Percentiles rank a stretch among this genome's conserved stretches.
Conservation (phyloP, 1,140 invertebrate species). For the Solenopsis invicta region DNA sequence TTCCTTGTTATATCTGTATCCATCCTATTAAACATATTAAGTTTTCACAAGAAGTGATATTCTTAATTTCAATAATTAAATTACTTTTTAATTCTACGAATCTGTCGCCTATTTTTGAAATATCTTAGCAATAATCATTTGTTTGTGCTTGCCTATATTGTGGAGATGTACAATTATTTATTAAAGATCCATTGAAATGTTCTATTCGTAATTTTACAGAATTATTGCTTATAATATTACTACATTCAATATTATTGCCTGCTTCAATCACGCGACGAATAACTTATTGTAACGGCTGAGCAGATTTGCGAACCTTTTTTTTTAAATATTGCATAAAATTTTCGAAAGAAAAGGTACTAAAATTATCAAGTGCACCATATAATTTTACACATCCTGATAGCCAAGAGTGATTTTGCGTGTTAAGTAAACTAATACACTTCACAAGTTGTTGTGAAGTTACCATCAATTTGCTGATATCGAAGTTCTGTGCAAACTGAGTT, state of each 20-base stretch:
- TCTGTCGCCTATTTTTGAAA: slow-evolving; percentile 5
- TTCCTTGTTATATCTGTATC: background rate
- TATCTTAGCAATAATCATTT: slow-evolving; percentile 16
- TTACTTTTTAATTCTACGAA: slow-evolving; percentile 4
- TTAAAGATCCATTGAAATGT: background rate
- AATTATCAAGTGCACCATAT: slow-evolving; percentile 27
- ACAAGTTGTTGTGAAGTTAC: too few species aligned
- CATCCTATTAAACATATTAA: background rate
- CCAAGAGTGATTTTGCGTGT: too few species aligned
- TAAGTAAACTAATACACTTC: too few species aligned
- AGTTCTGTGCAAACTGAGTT: too few species aligned
- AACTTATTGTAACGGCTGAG: slow-evolving; percentile 4
- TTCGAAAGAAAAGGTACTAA: slow-evolving; percentile 5
- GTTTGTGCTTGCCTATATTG: background rate
- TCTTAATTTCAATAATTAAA: slow-evolving; percentile 13
- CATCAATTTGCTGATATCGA: too few species aligned
- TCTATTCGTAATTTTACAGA: background rate
- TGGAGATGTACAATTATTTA: background rate
- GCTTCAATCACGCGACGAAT: background rate
- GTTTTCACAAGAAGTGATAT: background rate
- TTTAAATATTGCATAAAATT: slow-evolving; percentile 12
- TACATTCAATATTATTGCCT: background rate
- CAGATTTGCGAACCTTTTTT: slow-evolving; percentile 2
- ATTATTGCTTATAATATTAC: background rate
- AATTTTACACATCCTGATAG: slow-evolving; percentile 38